These are phyloP conservation scores for Eueremaeus valkanovi DNA, from an alignment of 2,888 invertebrate species.

Conservation along the genomic window DNA sequence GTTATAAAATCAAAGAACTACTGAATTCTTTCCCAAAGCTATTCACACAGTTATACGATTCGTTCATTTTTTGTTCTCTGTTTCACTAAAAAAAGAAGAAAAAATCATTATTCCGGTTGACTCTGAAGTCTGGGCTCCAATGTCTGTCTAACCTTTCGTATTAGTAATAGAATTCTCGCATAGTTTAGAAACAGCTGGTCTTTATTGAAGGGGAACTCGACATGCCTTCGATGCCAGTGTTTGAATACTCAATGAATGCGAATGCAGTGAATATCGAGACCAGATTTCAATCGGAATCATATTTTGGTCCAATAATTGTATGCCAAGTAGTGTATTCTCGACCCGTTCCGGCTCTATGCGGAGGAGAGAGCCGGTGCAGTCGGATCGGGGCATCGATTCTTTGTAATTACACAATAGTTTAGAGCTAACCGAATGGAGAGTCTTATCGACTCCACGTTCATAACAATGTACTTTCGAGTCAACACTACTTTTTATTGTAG, in stretches of 20 bases:
- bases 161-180: not conserved
- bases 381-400: not conserved
- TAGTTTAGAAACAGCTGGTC: constrained; percentile 28
- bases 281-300: constrained; percentile 1
- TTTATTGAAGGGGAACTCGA: constrained; percentile 2
- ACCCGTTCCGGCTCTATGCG: not conserved
- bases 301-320: not conserved
- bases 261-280: not conserved
- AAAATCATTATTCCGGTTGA: constrained; percentile 21
- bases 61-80: not conserved
- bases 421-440: not conserved
- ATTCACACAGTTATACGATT: not conserved
- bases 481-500: not conserved
- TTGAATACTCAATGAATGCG: not conserved
- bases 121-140: not conserved
- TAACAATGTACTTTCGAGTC: constrained; percentile 7
- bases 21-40: not conserved
- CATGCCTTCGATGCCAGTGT: not conserved
- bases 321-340: not conserved
- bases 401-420: not conserved
- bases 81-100: too few species aligned
- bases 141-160: not conserved
- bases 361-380: not conserved
- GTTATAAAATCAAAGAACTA: not conserved
- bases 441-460: not conserved